Evolutionary conservation across 2,113 vertebrate species (phyloP).

Genomic region (Patagioenas fasciata): DNA sequence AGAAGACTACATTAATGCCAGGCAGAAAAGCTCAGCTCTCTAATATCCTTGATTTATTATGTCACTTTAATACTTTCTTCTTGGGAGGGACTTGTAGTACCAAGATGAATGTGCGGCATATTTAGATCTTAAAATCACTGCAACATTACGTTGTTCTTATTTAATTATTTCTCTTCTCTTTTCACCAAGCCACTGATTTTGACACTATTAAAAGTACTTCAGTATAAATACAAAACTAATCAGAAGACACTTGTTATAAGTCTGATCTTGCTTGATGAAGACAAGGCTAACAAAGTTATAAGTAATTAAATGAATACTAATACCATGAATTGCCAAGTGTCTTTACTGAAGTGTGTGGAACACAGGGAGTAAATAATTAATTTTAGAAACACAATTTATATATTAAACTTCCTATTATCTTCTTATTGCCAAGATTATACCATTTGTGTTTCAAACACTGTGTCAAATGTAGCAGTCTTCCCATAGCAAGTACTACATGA

Average conservation of each 20-base stretch:
- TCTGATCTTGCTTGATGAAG: neutral
- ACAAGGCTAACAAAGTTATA: neutral
- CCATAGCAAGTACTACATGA: neutral
- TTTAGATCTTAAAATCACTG: neutral
- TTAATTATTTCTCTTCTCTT: neutral
- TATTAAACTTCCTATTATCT: neutral
- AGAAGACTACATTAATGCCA: neutral
- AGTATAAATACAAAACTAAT: neutral
- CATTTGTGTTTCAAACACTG: neutral
- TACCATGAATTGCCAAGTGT: neutral
- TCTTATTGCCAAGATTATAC: neutral
- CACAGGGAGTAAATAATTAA: neutral
- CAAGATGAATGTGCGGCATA: neutral
- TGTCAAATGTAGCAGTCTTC: neutral
- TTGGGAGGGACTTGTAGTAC: neutral
- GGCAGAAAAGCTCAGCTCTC: neutral
- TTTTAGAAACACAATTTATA: neutral
- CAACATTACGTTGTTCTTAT: neutral
- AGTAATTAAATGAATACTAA: neutral
- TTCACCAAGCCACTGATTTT: neutral
- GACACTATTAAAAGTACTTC: neutral
- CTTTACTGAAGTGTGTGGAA: neutral
- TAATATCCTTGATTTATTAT: neutral
- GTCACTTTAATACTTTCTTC: neutral
- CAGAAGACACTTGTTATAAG: neutral